Conservation (phyloP, 2,888 invertebrate genomes). For the Frankliniella fusca region DNA sequence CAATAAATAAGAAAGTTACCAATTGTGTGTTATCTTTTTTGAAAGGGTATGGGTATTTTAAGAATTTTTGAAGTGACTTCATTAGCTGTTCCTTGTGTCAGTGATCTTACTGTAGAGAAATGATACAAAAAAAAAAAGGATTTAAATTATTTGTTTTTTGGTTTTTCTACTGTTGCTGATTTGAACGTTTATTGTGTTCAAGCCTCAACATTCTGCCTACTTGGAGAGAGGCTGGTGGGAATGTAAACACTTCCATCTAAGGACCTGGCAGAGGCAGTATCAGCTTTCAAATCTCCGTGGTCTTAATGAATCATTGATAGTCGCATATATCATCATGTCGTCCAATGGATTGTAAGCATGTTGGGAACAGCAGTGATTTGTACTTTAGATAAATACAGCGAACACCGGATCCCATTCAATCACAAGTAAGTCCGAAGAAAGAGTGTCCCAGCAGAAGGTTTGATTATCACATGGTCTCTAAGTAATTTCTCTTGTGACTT, state of each 20-base stretch:
- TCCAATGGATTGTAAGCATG: neutral
- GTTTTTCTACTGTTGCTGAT: neutral
- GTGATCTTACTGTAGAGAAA: neutral
- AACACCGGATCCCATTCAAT: neutral
- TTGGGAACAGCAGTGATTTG: neutral
- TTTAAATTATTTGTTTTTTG: no score
- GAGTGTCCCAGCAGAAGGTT: neutral
- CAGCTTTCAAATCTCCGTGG: neutral
- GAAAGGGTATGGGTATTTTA: neutral
- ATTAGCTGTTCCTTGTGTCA: conserved; percentile 6
- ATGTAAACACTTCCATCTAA: neutral
- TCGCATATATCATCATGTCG: neutral
- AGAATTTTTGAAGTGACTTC: conserved; percentile 3
- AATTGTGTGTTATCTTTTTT: neutral
- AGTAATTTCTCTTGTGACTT: conserved; percentile 10
- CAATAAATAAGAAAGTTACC: conserved; percentile 15
- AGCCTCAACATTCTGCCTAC: neutral
- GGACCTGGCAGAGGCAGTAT: neutral
- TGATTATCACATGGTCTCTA: neutral
- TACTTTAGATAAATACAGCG: neutral
- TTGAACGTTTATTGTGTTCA: neutral
- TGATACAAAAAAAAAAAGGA: no score
- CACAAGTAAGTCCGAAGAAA: neutral
- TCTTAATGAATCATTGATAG: neutral
- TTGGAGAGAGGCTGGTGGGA: neutral